Conservation (phyloP, 2,113 vertebrate genomes). For the Suncus etruscus region DNA sequence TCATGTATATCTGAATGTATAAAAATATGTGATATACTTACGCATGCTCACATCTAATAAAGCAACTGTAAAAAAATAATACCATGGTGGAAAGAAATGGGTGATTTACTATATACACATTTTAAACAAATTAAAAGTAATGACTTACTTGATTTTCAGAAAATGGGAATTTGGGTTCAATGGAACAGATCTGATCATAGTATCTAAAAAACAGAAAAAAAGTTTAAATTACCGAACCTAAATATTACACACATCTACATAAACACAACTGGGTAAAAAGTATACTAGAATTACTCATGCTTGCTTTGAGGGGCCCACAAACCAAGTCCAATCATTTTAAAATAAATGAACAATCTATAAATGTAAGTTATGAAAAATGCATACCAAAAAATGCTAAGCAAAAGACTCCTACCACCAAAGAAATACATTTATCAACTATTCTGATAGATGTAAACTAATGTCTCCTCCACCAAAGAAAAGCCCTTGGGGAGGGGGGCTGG, state of each 20-base stretch:
- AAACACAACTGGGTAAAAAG: slow-evolving; percentile 27
- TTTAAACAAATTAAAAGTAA: slow-evolving; percentile 65
- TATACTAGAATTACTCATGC: slow-evolving; percentile 20
- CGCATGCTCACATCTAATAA: too few relatives aligned
- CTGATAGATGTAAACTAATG: slow-evolving; percentile 34
- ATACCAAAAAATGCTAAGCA: not conserved
- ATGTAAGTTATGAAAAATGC: not conserved
- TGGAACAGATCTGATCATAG: slow-evolving; percentile 97
- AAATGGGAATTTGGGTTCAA: slow-evolving; percentile 99
- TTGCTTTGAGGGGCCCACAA: slow-evolving; percentile 33
- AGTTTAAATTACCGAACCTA: slow-evolving; percentile 46
- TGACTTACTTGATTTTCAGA: slow-evolving; percentile 96
- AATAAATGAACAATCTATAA: not conserved
- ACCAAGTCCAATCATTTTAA: slow-evolving; percentile 51
- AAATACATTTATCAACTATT: slow-evolving; percentile 43
- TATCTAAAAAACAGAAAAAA: slow-evolving; percentile 88
- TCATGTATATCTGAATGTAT: too few relatives aligned
- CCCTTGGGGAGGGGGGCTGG: not conserved
- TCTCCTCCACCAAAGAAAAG: not conserved
- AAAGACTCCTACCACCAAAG: not conserved
- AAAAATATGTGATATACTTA: too few relatives aligned
- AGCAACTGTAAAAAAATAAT: slow-evolving; percentile 11
- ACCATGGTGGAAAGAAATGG: not conserved
- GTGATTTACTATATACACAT: not conserved
- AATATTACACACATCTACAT: slow-evolving; percentile 30